Evolutionary conservation across 2,797 vertebrate species (phyloP), one percentile per base, ranked within the genome.

Genomic region (Eptatretus atami): DNA sequence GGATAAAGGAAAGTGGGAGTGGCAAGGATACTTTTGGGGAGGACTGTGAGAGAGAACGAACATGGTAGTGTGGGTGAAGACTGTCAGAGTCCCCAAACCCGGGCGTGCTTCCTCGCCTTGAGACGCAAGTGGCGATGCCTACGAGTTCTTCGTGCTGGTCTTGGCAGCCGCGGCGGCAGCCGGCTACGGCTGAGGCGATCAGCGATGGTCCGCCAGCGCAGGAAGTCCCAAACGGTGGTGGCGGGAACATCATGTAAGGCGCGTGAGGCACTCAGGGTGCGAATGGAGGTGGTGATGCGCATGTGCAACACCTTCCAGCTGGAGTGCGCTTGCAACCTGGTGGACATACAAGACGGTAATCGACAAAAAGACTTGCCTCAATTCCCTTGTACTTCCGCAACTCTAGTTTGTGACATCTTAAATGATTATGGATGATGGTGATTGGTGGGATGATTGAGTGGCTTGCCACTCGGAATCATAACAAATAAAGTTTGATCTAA

Each of bases 191-290:
- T 2, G 87, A 87, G 12, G 85, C 88, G 87, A 88, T 95, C 88
- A 12, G 84, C 83, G 63, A 87, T 87, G 65, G 93, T 75, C n/a
- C 13, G 90, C 88, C 67, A 87, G 86, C 67, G 94, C 73, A 3
- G 90, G 90, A 65, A 96, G 73, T 64, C n/a, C 86, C 88, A 72
- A 96, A 96, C 53, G 84, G 90, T 54, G n/a, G 90, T 1, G 83
- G 85, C 2, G 90, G 90, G 73, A 96, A 96, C 90, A 96, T 95
- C 90, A 96, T 95, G 75, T 96, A 96, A 53, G 90, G 90, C 65
- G 90, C 90, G 74, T 96, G 90, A n/a, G 69, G 90, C 90, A 11
- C 84, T 83, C 79, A 96, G n/a, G 83, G 80, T 95, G 90, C 64
- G 90, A 88, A 75, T 95, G 88, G 74, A 96, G 83, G 79, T 95